Base-by-base conservation (phyloP, 30 jellyfish, hydroid and myxozoan species). In the Hydractinia echinata region DNA sequence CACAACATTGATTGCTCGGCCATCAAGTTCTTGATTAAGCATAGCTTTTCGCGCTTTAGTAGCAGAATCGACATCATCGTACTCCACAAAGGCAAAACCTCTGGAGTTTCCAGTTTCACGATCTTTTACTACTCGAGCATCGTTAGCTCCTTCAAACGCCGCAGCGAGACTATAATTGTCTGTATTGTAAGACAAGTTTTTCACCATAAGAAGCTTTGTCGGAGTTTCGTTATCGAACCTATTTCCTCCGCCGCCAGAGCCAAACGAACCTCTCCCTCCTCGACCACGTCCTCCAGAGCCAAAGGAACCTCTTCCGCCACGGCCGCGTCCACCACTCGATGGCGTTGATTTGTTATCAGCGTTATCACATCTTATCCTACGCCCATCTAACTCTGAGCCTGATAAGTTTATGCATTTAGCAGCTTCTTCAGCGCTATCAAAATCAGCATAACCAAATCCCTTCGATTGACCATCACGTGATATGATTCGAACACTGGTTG, bases 391-490 rank as follows among this genome's bases (percentile, higher is more conserved):
- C 52, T 86, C 96, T 51, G 85, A 69, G n/a, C 94, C 98, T 18
- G 84, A 73, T 14, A 91, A 73, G 44, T 86, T 92, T 8, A 77
- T 55, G 51, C 92, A 89, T 51, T 92, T 81, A 19, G 66, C 73
- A 7, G 98, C 95, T 55, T 91, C 98, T 74, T 86, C 95, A 14
- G 64, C 77, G 21, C 89, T 53, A 67, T 77, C 92, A 68, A 91
- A 91, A 76, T 91, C 98, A 71, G 96, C 98, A 81, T 86, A 91
- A 8, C 98, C 98, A 91, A 82, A 91, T 85, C 98, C 98, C 76
- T 76, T 91, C 67, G 98, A 91, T 67, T 89, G 81, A 4, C 98
- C 98, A 18, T 80, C 88, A 60, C 87, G 84, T 39, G 70, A 55
- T 11, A 86, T 86, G 54, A 91, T 83, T 50, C 98, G 84, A 6